Conservation (phyloP, 2,797 vertebrate species). For the Poeciliopsis infans region DNA sequence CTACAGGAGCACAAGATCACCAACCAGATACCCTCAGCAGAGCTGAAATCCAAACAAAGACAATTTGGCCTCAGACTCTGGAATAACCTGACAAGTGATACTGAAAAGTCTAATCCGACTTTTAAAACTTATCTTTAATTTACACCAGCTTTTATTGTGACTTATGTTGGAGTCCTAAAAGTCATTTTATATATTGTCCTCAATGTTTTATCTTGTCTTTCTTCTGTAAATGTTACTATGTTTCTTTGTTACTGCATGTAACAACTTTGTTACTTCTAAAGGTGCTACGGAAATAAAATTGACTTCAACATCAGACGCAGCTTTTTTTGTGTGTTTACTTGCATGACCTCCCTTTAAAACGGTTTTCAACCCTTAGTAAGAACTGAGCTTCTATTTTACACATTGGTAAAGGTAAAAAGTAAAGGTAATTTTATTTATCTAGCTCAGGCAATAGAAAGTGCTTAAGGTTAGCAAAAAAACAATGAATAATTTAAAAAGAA, state of each 20-base stretch:
- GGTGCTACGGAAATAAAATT: neutral
- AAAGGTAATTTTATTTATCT: no score
- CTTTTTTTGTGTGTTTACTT: neutral
- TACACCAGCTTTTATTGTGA: neutral
- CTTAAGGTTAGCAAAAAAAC: neutral
- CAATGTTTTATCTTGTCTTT: neutral
- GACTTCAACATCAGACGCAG: neutral
- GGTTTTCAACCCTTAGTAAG: neutral
- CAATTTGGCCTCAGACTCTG: neutral
- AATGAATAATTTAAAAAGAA: neutral
- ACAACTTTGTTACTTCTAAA: neutral
- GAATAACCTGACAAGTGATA: neutral
- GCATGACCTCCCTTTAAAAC: neutral
- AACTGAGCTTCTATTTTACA: neutral
- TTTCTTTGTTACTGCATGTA: neutral
- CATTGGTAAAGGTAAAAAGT: neutral
- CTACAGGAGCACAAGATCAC: neutral
- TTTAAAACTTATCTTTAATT: neutral
- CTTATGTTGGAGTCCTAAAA: neutral
- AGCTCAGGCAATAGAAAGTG: no score
- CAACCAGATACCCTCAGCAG: neutral
- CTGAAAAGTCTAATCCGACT: neutral
- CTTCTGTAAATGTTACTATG: neutral
- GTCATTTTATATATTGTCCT: neutral
- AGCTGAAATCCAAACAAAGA: neutral